Evolutionary conservation across 1,140 invertebrate genomes (phyloP), one percentile per base, ranked within the genome.

Genomic region (Bombus consobrinus): DNA sequence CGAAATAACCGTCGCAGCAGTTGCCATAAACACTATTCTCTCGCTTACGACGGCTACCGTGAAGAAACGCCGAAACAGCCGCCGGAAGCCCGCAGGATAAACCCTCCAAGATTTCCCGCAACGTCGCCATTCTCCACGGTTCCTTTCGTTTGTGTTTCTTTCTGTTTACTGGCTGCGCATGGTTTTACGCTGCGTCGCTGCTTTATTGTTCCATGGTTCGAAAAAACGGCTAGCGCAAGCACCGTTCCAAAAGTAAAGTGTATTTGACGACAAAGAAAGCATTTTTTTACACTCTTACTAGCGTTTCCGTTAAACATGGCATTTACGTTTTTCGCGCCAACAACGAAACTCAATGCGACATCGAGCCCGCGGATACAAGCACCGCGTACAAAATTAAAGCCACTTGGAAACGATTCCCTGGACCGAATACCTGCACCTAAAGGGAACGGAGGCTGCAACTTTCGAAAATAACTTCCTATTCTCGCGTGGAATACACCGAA

Each of bases 41-140:
- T 6, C 43, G 71, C 64, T 90, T 78, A 87, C 88, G 78, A 8
- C 64, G 78, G 25, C 74, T 62, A 25, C 34, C 77, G 59, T 41
- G 87, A 59, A 85, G 88, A 80, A 80, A 85, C 72, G 53, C 37
- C 85, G 85, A 79, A 90, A 85, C 81, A 87, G 88, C 85, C 77
- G 89, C 15, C 71, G 41, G 53, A 83, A 83, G 81, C 53, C 88
- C 89, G 68, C 88, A 69, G 88, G 81, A 87, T 90, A 89, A 84
- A 87, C 81, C 89, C 82, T 79, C 73, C 85, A 81, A 87, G 85
- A 87, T 78, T 81, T 62, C 71, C 76, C 74, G 37, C 88, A 84
- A 87, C 68, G 82, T 78, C 66, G 53, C 77, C 77, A 81, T 86
- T 89, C 85, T 83, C 81, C 43, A 53, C 53, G 34, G 77, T 69